Conservation (phyloP, 2,888 invertebrate genomes). For the Aleiodes testaceus region DNA sequence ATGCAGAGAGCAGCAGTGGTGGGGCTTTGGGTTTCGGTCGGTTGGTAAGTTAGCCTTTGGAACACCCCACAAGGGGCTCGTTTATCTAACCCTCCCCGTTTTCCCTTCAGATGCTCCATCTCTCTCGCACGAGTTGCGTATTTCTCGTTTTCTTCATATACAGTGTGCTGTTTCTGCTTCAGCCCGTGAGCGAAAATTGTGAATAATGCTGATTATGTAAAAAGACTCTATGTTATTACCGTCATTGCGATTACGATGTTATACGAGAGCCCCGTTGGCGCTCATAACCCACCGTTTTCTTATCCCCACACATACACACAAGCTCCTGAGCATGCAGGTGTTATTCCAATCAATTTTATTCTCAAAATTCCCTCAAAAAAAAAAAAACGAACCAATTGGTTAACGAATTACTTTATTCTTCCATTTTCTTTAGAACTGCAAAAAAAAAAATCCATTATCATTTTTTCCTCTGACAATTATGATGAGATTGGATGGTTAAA, state of each 20-base stretch:
- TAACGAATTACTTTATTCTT: background rate
- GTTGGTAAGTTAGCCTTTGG: slow-evolving; percentile 66
- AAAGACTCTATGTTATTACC: slow-evolving; percentile 64
- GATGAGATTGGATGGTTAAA: slow-evolving; percentile 31
- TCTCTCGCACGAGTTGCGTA: slow-evolving; percentile 26
- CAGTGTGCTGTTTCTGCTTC: background rate
- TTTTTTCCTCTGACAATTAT: background rate
- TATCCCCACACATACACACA: slow-evolving; percentile 15
- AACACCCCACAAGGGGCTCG: slow-evolving; percentile 70
- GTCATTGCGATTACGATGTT: slow-evolving; percentile 67
- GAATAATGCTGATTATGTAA: slow-evolving; percentile 66
- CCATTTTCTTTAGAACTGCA: background rate
- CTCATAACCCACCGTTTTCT: slow-evolving; percentile 2
- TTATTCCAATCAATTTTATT: slow-evolving; percentile 39
- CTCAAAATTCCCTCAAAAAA: background rate
- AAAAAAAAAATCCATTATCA: background rate
- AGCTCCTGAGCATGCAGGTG: slow-evolving; percentile 44
- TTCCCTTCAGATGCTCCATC: slow-evolving; percentile 34
- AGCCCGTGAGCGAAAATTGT: slow-evolving; percentile 57
- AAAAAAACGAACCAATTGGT: too few species aligned
- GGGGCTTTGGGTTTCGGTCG: slow-evolving; percentile 57
- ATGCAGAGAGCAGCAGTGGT: slow-evolving; percentile 15
- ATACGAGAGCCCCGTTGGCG: slow-evolving; percentile 53
- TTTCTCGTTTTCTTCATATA: background rate
- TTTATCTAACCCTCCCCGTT: slow-evolving; percentile 65